Base-by-base conservation (phyloP, 1,140 invertebrate species). In the Pemphigus obesinymphae region DNA sequence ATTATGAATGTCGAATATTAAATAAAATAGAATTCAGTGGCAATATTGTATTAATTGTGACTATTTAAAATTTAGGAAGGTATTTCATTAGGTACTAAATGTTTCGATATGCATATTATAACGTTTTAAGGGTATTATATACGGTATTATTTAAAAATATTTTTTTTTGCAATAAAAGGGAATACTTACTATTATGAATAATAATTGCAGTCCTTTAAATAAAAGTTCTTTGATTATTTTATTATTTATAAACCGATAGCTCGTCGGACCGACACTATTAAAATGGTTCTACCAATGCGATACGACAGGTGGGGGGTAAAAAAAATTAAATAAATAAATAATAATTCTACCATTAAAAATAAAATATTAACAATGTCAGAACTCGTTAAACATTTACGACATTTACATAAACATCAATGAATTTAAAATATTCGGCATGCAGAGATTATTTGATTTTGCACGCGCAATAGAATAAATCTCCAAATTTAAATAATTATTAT, bases 261-360 rank as follows among this genome's bases (percentile, higher is more conserved):
- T 68, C 34, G 11, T 13, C n/a, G 34, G 31, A 68, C 31, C 40
- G 37, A 15, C 13, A 11, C 23, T 43, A 43, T 70, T 70, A 70
- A 70, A 70, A 43, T 26, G 11, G 66, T 70, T 70, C 43, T 70
- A 55, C 37, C 66, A n/a, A 34, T 68, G 37, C n/a, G 63, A n/a
- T 15, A 63, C n/a, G n/a, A 13, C 31, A 0, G 34, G 63, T n/a
- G n/a, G 1, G 34, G 7, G 20, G 31, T 11, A 43, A 70, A 68
- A 66, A 34, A 66, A 43, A 70, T 40, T 43, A 26, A 70, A 34
- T 43, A 70, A 70, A 70, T 26, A 70, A 70, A 70, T 45, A 70
- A 70, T 13, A 43, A 43, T 70, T 0, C 13, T 8, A 7, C 15
- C 23, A 13, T 26, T 17, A 45, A 26, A 70, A 70, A 70, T 23